A percentile compares a stretch with the other conserved stretches of the same genome.
These are phyloP conservation scores for Synergus japonicus DNA, from an alignment of 2,888 invertebrate genomes.

Conservation along the genomic window DNA sequence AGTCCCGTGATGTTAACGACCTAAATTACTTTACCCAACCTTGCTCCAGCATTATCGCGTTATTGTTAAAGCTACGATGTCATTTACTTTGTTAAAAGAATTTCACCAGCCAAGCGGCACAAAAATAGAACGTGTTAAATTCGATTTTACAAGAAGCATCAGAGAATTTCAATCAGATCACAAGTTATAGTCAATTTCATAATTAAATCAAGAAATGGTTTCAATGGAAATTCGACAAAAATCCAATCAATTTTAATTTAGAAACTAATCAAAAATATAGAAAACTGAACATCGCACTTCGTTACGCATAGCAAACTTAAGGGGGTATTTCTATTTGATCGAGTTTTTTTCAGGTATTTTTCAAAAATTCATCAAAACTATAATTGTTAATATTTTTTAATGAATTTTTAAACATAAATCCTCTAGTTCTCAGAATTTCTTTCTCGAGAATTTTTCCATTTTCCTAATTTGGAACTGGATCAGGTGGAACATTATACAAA, in stretches of 20 bases:
- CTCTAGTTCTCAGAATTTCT: neutral
- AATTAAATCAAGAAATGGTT: too few relatives aligned
- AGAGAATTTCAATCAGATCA: neutral
- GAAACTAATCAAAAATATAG: too few relatives aligned
- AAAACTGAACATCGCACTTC: too few relatives aligned
- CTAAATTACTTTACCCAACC: conserved; percentile 37
- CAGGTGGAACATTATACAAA: neutral
- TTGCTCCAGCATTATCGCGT: conserved; percentile 24
- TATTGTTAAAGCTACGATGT: conserved; percentile 32
- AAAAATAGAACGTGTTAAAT: neutral
- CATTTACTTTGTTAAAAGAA: conserved; percentile 25
- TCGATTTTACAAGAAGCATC: conserved; percentile 2
- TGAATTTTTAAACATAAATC: too few relatives aligned
- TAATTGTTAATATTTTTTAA: too few relatives aligned
- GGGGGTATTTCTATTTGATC: too few relatives aligned
- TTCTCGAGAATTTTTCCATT: neutral
- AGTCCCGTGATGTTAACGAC: conserved; percentile 32
- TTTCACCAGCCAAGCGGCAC: neutral
- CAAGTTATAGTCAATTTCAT: neutral
- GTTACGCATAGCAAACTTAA: too few relatives aligned
- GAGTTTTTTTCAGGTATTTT: too few relatives aligned
- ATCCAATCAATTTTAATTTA: too few relatives aligned
- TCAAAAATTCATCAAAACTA: too few relatives aligned
- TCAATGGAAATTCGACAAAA: too few relatives aligned
- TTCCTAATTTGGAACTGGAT: neutral